Base-by-base conservation (phyloP, 2,888 invertebrate species). In the Pristionchus mayeri region DNA sequence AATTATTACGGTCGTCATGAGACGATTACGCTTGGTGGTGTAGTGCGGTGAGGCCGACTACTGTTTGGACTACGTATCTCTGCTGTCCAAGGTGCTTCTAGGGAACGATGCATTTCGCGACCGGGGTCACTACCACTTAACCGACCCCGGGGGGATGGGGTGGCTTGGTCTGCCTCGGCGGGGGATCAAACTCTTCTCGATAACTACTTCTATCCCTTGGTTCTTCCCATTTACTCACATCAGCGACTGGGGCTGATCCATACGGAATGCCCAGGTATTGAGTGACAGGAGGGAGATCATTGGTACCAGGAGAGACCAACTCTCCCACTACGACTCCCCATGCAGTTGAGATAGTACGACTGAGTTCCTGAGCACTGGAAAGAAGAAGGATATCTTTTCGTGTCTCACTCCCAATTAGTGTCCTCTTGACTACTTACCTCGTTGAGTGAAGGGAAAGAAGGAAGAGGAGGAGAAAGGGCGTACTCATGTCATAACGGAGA, bases 241-340 rank as follows among this genome's bases (percentile, higher is more conserved):
- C 89, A 27, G 90, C 91, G 44, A 89, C 88, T 2, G 92, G 92
- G 2, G 91, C 88, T n/a, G 91, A 89, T 52, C 92, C 92, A 86
- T 91, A 92, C 3, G 92, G 92, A 63, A 92, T 89, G 0, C 92
- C 92, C 0, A 92, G 87, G 84, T 88, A 92, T 86, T 92, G 92
- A 13, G 92, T 89, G 27, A 92, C 92, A 21, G 92, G 89, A 24
- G 91, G 90, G 21, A 92, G 85, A 85, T 91, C 91, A n/a, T 90
- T 89, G 16, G 88, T 89, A 30, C 87, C 87, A 7, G 89, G 89
- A 21, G 44, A 84, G 13, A 90, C 87, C 2, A 89, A 84, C 86
- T 90, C 89, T 63, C 90, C 90, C 75, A 85, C 75, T 4, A 90
- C 87, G 37, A 89, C 87, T n/a, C 90, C 90, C 89, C 89, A 90